Conservation (phyloP, 2,797 vertebrate genomes). For the Tenualosa thibaudeaui region DNA sequence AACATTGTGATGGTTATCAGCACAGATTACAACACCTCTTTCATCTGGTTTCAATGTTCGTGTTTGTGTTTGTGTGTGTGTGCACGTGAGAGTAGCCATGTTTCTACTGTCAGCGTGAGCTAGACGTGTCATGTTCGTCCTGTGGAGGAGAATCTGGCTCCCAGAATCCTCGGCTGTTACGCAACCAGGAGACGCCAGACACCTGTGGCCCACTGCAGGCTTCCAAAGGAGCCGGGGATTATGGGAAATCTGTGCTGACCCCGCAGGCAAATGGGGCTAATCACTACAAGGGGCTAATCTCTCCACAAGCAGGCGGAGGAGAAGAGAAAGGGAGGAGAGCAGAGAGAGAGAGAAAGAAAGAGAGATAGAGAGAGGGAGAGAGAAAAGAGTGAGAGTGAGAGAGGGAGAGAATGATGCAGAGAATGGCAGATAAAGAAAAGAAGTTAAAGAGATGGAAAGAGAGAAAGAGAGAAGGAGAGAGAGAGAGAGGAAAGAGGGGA, state of each 20-base stretch:
- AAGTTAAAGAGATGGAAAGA: neutral
- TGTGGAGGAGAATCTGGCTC: neutral
- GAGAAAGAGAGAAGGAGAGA: neutral
- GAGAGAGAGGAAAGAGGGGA: neutral
- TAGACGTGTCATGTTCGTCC: neutral
- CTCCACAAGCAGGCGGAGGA: neutral
- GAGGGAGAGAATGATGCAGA: neutral
- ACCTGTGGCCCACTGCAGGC: conserved; percentile 2
- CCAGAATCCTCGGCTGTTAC: neutral
- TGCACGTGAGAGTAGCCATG: neutral
- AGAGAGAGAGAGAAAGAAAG: neutral
- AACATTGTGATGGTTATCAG: neutral
- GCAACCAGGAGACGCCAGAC: neutral
- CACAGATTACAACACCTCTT: neutral
- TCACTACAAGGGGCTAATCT: neutral
- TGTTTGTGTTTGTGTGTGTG: neutral
- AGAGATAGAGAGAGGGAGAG: neutral
- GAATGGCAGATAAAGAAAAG: neutral
- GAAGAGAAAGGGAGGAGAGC: neutral
- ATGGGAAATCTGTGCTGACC: conserved; percentile 17
- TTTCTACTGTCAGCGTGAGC: neutral
- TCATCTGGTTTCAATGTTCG: neutral
- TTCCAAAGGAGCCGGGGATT: neutral
- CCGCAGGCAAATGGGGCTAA: neutral
- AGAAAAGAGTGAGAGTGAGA: neutral